Evolutionary conservation across 1,140 invertebrate species (phyloP), one percentile per base, ranked within the genome.

Genomic region (Anastrepha obliqua): DNA sequence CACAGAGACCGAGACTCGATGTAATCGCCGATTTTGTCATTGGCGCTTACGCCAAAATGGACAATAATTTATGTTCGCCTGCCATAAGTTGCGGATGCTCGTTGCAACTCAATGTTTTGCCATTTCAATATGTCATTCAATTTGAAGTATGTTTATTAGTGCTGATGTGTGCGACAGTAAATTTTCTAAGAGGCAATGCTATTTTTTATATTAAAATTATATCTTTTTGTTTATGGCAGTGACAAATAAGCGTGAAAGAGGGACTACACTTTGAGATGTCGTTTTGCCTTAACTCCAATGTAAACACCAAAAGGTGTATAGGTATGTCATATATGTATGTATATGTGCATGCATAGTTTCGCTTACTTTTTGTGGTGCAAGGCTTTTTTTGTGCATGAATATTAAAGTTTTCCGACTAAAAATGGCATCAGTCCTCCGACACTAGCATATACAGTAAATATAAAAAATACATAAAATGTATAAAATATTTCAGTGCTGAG

Each of bases 11-110:
- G 13, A 17, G 5, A 29, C 47, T 20, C 2, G 3, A 81, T 58
- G 74, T 81, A 81, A 81, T 58, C 20, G 9, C 74, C 74, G 47
- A 81, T 58, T 81, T 81, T 81, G 17, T 55, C 51, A 81, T 29
- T 81, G 74, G 47, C 74, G 51, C 74, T 81, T 55, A 58, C 4
- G n/a, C 74, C n/a, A 29, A 81, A 81, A 81, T 81, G 74, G 74
- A 13, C 55, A 81, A 81, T 81, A 55, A 81, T 58, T 29, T 67
- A 67, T 67, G 64, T 67, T 20, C 29, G 11, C 64, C 11, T 67
- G 64, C n/a, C 64, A 29, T 81, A 3, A 20, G 74, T 55, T 81
- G 44, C 20, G 17, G 67, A n/a, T 70, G 67, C 67, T 3, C 67
- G 42, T 70, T 55, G 74, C 74, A 51, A 51, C 47, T 51, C 47